Base-by-base conservation (phyloP, 2,888 invertebrate species). In the Cataglyphis cursor region DNA sequence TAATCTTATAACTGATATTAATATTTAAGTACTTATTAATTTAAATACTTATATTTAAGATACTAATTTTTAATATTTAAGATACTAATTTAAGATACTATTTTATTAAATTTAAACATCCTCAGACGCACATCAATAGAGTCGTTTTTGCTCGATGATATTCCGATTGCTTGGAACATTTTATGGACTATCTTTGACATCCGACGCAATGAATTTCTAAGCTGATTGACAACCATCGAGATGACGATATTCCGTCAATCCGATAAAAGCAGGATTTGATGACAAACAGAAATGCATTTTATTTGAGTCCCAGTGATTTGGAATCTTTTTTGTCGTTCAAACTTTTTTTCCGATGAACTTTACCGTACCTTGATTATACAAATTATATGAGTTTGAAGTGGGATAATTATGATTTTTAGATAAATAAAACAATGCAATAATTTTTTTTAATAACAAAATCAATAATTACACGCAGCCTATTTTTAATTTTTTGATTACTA, bases 141-240 rank as follows among this genome's bases (percentile, higher is more conserved):
- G 3, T 15, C 44, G 21, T 24, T 24, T 80, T 21, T 31, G 59
- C 41, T 68, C 66, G 28, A 38, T 44, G 28, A 80, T 80, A 78
- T 80, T 24, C 70, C 38, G 24, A 12, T 31, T 59, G 54, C 35
- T 59, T 18, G 44, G 44, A 44, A 80, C 44, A 44, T 70, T 61
- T 70, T 70, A 44, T 44, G 3, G n/a, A 18, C 35, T 54, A 78
- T 38, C 78, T 59, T 80, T 70, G 78, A 80, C 78, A 35, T 70
- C 59, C 70, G 44, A 78, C 31, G 28, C 57, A 59, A 18, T 70
- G 44, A 5, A 80, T 80, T 80, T 44, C 44, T 44, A 9, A 12
- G 31, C 59, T 80, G 59, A 35, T 31, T 70, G 41, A 8, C 31
- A 61, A 24, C 35, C 38, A 8, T 18, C 44, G 18, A 1, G 48